Base-by-base conservation (phyloP, 2,797 vertebrate genomes). In the Galago senegalensis region DNA sequence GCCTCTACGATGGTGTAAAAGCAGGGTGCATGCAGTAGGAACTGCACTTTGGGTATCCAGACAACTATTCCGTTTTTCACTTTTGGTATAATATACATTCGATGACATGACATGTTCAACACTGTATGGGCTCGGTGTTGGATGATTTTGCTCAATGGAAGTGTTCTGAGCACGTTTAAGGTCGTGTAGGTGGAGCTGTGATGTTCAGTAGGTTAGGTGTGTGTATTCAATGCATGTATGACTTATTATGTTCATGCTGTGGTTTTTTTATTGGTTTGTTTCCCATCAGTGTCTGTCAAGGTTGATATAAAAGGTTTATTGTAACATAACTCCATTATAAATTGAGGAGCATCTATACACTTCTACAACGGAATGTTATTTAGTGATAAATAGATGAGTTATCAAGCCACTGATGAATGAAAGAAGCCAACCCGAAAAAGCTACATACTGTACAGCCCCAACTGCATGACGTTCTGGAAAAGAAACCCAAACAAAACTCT, bases 371-470 rank as follows among this genome's bases (percentile, higher is more conserved):
- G 80, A 60, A 5, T 29, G 84, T 60, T 70, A 75, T 60, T 92
- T 23, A 29, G 14, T 43, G 85, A 87, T 72, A 63, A 77, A 67
- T 67, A 89, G 91, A 77, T 34, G 37, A 65, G n/a, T 61, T 93
- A 13, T 40, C 21, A 60, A 61, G 37, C 17, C 18, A 25, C 25
- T n/a, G 63, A 16, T 80, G 46, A 77, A 53, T 53, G 60, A 75
- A 87, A 73, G 60, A 83, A 56, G 43, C 18, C 69, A 43, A 73
- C 5, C 40, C 69, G 46, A 43, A 84, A 93, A 86, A 72, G 18
- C 56, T 93, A 23, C 21, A 8, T 9, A 29, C 43, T 46, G 4
- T 46, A 53, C 27, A 18, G 46, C 31, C 89, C 49, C 3, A 43
- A 49, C 20, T 60, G 25, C 27, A 21, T 11, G 34, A 72, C 25